These are phyloP conservation scores for Petrocephalus microphthalmus DNA, from an alignment of 2,113 vertebrate species.

Conservation along the genomic window DNA sequence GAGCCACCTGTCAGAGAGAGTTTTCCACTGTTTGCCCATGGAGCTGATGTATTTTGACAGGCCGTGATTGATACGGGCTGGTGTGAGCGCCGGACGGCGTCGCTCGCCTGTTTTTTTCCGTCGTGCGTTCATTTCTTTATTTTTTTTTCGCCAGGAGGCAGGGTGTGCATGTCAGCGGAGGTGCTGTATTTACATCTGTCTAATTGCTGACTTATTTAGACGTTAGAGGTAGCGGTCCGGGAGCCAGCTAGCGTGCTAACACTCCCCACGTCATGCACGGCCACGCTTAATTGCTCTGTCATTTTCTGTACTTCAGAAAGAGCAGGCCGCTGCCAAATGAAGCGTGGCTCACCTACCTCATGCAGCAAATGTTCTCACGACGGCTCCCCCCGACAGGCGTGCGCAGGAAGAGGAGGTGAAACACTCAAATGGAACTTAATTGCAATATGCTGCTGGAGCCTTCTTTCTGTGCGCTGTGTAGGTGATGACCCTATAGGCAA, in stretches of 20 bases:
- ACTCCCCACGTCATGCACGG: slow-evolving; percentile 45
- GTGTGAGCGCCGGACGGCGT: slow-evolving; percentile 42
- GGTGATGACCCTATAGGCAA: neutral
- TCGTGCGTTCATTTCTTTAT: neutral
- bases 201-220: slow-evolving; percentile 60
- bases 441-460: slow-evolving; percentile 10
- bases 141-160: slow-evolving; percentile 19
- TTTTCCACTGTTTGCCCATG: slow-evolving; percentile 56
- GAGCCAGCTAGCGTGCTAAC: slow-evolving; percentile 54
- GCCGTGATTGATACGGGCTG: slow-evolving; percentile 59
- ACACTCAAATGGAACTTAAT: slow-evolving; percentile 17
- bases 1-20: slow-evolving; percentile 36
- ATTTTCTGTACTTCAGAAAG: slow-evolving; percentile 56
- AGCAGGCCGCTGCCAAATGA: slow-evolving; percentile 51
- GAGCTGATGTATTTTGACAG: slow-evolving; percentile 62
- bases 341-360: slow-evolving; percentile 40
- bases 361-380: slow-evolving; percentile 33
- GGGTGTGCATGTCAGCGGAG: slow-evolving; percentile 49
- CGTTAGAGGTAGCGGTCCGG: slow-evolving; percentile 49
- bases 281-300: slow-evolving; percentile 56
- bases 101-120: slow-evolving; percentile 21
- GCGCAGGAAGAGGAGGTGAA: slow-evolving; percentile 30
- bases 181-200: slow-evolving; percentile 55
- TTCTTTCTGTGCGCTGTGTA: neutral
- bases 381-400: slow-evolving; percentile 27